A percentile compares a stretch with the other conserved stretches of the same genome.
phyloP scores from a whole-genome alignment of 1,140 invertebrate species.

The Cydia splendana region DNA sequence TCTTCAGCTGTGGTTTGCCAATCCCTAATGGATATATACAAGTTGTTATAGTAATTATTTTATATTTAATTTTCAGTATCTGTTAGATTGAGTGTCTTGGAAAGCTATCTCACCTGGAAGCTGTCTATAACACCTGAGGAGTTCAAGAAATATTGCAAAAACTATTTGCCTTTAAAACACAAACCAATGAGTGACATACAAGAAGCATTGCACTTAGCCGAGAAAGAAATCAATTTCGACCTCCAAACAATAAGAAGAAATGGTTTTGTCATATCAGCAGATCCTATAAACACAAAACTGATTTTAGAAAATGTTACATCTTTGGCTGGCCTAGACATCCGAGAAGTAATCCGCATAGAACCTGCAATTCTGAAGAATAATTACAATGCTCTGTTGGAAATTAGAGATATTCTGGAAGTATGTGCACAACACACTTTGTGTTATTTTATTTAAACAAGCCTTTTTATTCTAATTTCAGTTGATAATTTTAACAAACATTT shows the following conservation, averaged over 20 bases:
- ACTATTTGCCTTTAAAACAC: slow-evolving; percentile 78
- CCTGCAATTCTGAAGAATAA: slow-evolving; percentile 81
- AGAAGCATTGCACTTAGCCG: slow-evolving; percentile 72
- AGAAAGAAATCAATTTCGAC: slow-evolving; percentile 74
- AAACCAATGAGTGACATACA: slow-evolving; percentile 78
- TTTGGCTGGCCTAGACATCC: slow-evolving; percentile 76
- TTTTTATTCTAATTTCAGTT: no score
- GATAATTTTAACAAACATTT: no score
- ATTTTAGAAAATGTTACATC: slow-evolving; percentile 77
- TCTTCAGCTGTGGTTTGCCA: no score
- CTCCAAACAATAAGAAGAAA: slow-evolving; percentile 75
- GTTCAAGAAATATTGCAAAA: slow-evolving; percentile 75
- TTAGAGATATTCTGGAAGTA: slow-evolving; percentile 72
- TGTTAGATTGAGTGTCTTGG: slow-evolving; percentile 74
- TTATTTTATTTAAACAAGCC: no score
- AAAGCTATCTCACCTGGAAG: slow-evolving; percentile 75
- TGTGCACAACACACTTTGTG: slow-evolving; percentile 34
- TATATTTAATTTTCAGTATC: slow-evolving; percentile 58
- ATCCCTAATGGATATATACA: neutral
- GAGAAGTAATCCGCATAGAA: slow-evolving; percentile 72
- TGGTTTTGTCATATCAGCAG: slow-evolving; percentile 77
- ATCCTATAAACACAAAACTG: slow-evolving; percentile 78
- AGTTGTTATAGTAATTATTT: neutral
- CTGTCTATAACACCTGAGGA: slow-evolving; percentile 70
- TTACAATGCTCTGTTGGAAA: slow-evolving; percentile 74